A percentile compares a stretch with the other conserved stretches of the same genome.
phyloP scores from a whole-genome alignment of 2,888 invertebrate genomes.

The Latheticus oryzae region DNA sequence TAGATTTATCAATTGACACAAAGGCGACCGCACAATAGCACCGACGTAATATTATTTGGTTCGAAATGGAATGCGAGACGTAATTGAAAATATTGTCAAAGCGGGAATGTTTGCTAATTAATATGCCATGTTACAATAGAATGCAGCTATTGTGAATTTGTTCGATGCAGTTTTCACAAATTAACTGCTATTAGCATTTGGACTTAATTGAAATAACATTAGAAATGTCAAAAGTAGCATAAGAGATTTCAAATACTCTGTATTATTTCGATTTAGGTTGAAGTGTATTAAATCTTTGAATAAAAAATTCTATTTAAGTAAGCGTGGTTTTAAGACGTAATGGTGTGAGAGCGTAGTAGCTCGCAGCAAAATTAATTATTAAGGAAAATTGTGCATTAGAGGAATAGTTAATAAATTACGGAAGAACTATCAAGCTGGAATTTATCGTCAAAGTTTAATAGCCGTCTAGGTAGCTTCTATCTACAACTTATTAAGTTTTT shows the following conservation, averaged over 20 bases:
- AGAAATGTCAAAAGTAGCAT: too few species aligned
- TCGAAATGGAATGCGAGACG: slow-evolving; percentile 28
- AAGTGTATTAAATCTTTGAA: too few species aligned
- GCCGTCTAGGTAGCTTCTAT: slow-evolving; percentile 21
- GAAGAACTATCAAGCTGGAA: slow-evolving; percentile 7
- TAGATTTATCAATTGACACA: slow-evolving; percentile 21
- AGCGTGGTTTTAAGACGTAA: too few species aligned
- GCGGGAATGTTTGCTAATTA: slow-evolving; percentile 30
- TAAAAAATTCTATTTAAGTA: too few species aligned
- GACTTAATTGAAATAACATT: too few species aligned
- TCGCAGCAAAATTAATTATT: slow-evolving; percentile 22
- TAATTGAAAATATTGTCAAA: slow-evolving; percentile 33
- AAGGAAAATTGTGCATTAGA: slow-evolving; percentile 24
- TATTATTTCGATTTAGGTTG: too few species aligned
- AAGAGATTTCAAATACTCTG: too few species aligned
- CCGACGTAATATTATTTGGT: slow-evolving; percentile 21
- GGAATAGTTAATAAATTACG: slow-evolving; percentile 25
- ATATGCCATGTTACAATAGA: slow-evolving; percentile 11
- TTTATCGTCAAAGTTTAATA: slow-evolving; percentile 24
- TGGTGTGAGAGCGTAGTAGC: slow-evolving; percentile 1
- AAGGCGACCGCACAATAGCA: slow-evolving; percentile 26
- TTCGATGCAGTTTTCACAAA: slow-evolving; percentile 3
- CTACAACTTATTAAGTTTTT: slow-evolving; percentile 21
- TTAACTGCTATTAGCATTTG: too few species aligned
- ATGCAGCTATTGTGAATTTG: neutral